These are phyloP conservation scores for Drosophila ercepeae DNA, from an alignment of 1,140 invertebrate genomes.

Conservation along the genomic window DNA sequence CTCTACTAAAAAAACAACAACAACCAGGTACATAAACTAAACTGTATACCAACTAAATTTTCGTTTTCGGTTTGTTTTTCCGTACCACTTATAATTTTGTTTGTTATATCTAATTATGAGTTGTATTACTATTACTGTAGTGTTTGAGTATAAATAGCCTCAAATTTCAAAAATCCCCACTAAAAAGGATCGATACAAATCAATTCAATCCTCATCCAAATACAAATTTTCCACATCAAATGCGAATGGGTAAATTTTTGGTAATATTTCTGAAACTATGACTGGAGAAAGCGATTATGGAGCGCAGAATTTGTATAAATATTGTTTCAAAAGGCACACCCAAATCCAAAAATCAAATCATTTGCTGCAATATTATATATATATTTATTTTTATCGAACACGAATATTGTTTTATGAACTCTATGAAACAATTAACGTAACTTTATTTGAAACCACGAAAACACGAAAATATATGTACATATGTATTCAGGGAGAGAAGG, in stretches of 20 bases:
- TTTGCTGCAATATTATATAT: too few relatives aligned
- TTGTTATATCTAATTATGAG: constrained; percentile 11
- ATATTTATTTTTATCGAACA: too few relatives aligned
- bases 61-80: constrained; percentile 9
- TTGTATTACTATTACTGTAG: not conserved
- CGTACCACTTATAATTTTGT: constrained; percentile 1
- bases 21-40: constrained; percentile 66
- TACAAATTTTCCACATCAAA: too few relatives aligned
- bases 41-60: constrained; percentile 22
- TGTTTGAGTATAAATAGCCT: not conserved
- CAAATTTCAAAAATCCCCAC: not conserved
- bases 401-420: too few relatives aligned
- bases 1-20: constrained; percentile 80
- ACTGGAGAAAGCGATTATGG: too few relatives aligned
- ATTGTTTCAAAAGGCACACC: too few relatives aligned
- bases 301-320: too few relatives aligned
- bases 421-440: too few relatives aligned
- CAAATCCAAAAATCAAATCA: too few relatives aligned
- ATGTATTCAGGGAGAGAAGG: not conserved
- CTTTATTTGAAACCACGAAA: not conserved
- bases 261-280: too few relatives aligned
- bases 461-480: not conserved
- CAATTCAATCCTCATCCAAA: not conserved
- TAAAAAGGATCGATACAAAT: not conserved
- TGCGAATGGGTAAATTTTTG: too few relatives aligned